Base-by-base conservation (phyloP, 2,888 invertebrate genomes). In the Drosophila kuntzei region DNA sequence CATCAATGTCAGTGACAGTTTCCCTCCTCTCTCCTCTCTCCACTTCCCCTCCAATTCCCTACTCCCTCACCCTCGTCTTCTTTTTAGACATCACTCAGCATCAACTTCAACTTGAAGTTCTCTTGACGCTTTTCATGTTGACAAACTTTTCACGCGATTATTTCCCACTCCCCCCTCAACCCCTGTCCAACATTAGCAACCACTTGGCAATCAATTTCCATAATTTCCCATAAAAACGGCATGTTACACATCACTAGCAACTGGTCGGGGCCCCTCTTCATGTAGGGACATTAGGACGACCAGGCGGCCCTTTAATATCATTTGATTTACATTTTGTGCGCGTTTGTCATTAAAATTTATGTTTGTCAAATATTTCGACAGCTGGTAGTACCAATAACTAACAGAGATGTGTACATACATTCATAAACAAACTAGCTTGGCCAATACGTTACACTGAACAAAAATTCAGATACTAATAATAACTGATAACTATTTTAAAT, bases 211-310 rank as follows among this genome's bases (percentile, higher is more conserved):
- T 83, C 82, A 87, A 83, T 83, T 83, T 84, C 74, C 87, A 87
- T 87, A 87, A 87, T 85, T 83, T 87, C 66, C 75, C 85, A 81
- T 83, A 81, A 81, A 87, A 78, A 70, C 85, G 46, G 85, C 73
- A 79, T 83, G 84, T 76, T 78, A 49, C 76, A 72, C 73, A 76
- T 58, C 54, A 61, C 63, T 18, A 27, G n/a, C 66, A 66, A 53
- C 39, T 43, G 62, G 18, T 18, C 29, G 16, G 57, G 20, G 12
- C 27, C 32, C 37, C 18, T 22, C 27, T 22, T 20, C 18, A 34
- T 20, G 34, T 37, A 34, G 29, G 18, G 22, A 27, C 79, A 82
- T 83, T 80, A 86, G 78, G 47, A 50, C 63, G 59, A 64, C 65
- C 70, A 54, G 83, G 83, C 80, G 68, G 44, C 59, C 61, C 54